phyloP scores from a whole-genome alignment of 2,113 vertebrate genomes.

The Solenodon paradoxus region DNA sequence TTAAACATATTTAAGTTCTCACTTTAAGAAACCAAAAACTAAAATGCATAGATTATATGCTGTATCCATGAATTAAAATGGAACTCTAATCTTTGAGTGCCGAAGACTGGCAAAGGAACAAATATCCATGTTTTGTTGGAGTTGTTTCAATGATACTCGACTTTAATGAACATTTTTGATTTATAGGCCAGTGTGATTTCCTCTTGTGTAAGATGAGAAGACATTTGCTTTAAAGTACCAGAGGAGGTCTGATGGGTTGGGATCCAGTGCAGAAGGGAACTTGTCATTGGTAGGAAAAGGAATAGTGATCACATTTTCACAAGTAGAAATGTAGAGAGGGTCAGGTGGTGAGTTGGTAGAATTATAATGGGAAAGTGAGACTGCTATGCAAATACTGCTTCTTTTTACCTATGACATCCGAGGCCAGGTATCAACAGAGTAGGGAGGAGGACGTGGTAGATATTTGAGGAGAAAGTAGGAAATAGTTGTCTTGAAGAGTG shows the following conservation, averaged over 20 bases:
- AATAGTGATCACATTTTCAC: neutral
- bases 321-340: neutral
- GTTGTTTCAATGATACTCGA: neutral
- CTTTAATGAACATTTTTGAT: constrained; percentile 1
- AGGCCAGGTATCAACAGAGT: neutral
- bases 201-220: neutral
- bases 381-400: neutral
- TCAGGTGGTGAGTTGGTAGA: neutral
- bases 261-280: neutral
- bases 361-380: neutral
- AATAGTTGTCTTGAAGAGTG: neutral
- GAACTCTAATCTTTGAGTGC: neutral
- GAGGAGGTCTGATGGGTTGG: neutral
- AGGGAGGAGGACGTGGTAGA: neutral
- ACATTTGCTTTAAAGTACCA: neutral
- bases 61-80: neutral
- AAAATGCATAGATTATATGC: neutral
- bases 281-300: neutral
- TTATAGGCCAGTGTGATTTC: neutral
- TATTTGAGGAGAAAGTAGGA: neutral
- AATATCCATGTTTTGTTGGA: neutral
- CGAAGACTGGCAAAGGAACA: neutral
- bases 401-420: neutral
- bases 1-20: neutral
- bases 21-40: neutral